phyloP scores from a whole-genome alignment of 2,888 invertebrate genomes.

The Phania funesta region DNA sequence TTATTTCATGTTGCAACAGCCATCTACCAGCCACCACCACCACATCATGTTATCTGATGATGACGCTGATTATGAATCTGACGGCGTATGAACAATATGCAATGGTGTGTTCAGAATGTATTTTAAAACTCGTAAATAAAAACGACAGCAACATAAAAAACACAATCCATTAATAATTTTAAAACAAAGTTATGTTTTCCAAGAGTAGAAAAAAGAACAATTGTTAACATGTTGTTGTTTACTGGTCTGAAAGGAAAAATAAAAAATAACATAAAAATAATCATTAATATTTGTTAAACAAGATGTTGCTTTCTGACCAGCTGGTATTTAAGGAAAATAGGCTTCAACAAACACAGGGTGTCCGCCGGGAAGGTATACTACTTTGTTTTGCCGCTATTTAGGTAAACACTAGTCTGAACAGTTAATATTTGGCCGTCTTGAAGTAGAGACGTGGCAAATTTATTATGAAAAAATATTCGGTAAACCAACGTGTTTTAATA shows the following conservation, averaged over 20 bases:
- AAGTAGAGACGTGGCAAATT: no score
- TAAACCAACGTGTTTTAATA: no score
- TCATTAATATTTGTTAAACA: conserved; percentile 36
- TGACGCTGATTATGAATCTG: neutral
- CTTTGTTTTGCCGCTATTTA: no score
- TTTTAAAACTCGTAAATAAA: neutral
- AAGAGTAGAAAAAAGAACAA: neutral
- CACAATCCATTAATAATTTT: neutral
- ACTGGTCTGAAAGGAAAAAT: neutral
- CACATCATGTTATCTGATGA: neutral
- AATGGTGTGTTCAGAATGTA: conserved; percentile 3
- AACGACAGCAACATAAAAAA: no score
- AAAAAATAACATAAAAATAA: conserved; percentile 16
- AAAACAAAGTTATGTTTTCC: neutral
- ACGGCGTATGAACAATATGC: conserved; percentile 3
- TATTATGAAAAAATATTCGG: no score
- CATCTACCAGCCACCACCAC: neutral
- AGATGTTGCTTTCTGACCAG: conserved; percentile 23
- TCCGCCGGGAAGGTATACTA: no score
- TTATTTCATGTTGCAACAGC: neutral
- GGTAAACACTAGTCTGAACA: no score
- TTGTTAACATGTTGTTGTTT: neutral
- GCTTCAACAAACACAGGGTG: neutral
- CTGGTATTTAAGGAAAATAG: neutral
- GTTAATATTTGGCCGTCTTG: no score